Evolutionary conservation across 1,140 invertebrate genomes (phyloP).

Genomic region (Drosophila nebulosa): DNA sequence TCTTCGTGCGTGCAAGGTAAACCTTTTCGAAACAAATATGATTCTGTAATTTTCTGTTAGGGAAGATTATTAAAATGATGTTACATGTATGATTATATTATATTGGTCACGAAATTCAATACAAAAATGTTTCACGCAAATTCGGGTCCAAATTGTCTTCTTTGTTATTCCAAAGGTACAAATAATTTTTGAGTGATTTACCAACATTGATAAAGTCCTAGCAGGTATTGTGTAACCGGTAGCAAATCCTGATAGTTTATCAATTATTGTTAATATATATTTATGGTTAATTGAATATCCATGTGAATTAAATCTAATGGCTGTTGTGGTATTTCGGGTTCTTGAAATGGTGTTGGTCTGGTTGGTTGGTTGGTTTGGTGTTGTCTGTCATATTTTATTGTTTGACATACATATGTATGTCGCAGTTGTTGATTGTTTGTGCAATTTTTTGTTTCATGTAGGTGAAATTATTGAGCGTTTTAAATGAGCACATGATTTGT

Average conservation of each 20-base stretch:
- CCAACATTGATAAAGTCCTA: not conserved
- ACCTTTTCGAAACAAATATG: too few relatives aligned
- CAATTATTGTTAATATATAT: slow-evolving; percentile 5
- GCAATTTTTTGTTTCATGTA: slow-evolving; percentile 9
- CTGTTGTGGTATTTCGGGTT: not conserved
- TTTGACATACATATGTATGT: slow-evolving; percentile 7
- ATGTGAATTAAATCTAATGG: slow-evolving; percentile 4
- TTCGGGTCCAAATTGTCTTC: not conserved
- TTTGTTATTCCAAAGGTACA: not conserved
- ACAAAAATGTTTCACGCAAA: not conserved
- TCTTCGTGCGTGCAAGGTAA: too few relatives aligned
- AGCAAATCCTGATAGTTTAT: slow-evolving; percentile 9
- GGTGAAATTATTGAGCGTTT: slow-evolving; percentile 4
- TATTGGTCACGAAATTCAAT: too few relatives aligned
- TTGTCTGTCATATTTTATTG: slow-evolving; percentile 7
- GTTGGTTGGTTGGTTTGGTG: too few relatives aligned
- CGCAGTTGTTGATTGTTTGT: slow-evolving; percentile 4
- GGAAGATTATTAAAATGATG: too few relatives aligned
- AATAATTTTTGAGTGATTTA: not conserved
- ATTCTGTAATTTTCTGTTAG: too few relatives aligned
- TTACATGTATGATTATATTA: too few relatives aligned
- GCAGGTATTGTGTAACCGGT: slow-evolving; percentile 5
- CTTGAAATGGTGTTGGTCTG: not conserved
- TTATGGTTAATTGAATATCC: slow-evolving; percentile 11
- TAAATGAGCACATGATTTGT: not conserved